Evolutionary conservation across 2,113 vertebrate genomes (phyloP).

Genomic region (Pachycephala philippinensis): DNA sequence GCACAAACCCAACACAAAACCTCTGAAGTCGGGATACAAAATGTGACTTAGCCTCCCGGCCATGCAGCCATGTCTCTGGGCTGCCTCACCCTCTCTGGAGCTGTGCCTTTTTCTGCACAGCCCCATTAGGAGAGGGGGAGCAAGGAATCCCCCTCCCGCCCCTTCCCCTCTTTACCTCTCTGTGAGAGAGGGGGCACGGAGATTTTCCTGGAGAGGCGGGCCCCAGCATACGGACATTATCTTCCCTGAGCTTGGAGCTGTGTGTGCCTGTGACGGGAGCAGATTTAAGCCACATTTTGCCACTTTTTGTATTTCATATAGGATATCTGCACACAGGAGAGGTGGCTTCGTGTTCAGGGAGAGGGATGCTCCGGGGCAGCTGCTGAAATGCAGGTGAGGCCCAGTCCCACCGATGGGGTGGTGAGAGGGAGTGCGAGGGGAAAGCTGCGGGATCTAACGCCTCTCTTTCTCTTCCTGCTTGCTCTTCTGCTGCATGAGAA

Average conservation of each 20-base stretch:
- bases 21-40: background rate
- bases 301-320: background rate
- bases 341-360: background rate
- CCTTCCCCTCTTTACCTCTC: background rate
- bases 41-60: too few species aligned
- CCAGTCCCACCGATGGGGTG: fast-evolving
- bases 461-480: background rate
- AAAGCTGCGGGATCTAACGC: background rate
- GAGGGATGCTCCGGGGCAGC: background rate
- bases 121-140: background rate
- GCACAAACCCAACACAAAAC: background rate
- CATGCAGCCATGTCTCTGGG: fast-evolving
- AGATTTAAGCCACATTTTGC: conserved; percentile 11
- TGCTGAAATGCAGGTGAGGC: background rate
- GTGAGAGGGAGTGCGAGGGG: background rate
- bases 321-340: background rate
- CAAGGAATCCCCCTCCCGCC: fast-evolving
- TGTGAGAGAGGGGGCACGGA: background rate
- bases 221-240: background rate
- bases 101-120: background rate
- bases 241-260: background rate
- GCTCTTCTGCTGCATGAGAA: background rate
- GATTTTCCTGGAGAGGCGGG: background rate
- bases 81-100: fast-evolving
- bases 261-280: background rate